phyloP scores from a whole-genome alignment of 1,140 invertebrate species.

The Drosophila ambigua region DNA sequence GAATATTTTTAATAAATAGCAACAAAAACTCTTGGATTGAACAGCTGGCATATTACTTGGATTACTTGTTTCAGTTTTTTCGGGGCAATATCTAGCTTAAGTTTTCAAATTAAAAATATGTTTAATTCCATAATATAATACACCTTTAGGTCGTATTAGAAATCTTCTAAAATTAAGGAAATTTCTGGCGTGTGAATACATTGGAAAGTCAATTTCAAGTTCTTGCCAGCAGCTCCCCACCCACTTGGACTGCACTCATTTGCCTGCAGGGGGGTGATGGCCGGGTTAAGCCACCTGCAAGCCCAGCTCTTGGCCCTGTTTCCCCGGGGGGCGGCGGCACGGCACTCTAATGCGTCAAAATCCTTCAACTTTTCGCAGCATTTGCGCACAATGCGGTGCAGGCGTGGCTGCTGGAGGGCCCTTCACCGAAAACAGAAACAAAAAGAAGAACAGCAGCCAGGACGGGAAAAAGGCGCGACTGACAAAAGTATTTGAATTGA shows the following conservation, averaged over 20 bases:
- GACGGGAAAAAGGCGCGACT: slow-evolving; percentile 46
- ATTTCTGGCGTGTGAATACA: background rate
- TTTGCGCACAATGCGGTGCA: slow-evolving; percentile 56
- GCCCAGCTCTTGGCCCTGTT: background rate
- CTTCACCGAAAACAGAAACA: slow-evolving; percentile 55
- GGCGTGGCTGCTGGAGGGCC: slow-evolving; percentile 60
- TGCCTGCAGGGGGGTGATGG: slow-evolving; percentile 63
- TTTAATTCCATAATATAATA: no score
- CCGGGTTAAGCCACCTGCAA: slow-evolving; percentile 14
- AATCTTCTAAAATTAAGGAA: background rate
- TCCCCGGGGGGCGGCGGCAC: slow-evolving; percentile 7
- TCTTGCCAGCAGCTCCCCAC: slow-evolving; percentile 14
- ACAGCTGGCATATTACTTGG: no score
- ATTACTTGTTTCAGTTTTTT: no score
- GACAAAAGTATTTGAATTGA: slow-evolving; percentile 81
- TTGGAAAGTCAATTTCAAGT: slow-evolving; percentile 14
- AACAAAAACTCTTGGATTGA: no score
- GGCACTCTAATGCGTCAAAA: slow-evolving; percentile 74
- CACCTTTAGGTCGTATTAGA: background rate
- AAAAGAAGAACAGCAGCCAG: slow-evolving; percentile 10
- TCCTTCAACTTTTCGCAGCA: slow-evolving; percentile 80
- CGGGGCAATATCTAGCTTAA: no score
- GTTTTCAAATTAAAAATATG: no score
- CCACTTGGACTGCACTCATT: slow-evolving; percentile 62
- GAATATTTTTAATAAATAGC: no score